Base-by-base conservation (phyloP, 2,797 vertebrate genomes). In the Pangasius larnaudii region DNA sequence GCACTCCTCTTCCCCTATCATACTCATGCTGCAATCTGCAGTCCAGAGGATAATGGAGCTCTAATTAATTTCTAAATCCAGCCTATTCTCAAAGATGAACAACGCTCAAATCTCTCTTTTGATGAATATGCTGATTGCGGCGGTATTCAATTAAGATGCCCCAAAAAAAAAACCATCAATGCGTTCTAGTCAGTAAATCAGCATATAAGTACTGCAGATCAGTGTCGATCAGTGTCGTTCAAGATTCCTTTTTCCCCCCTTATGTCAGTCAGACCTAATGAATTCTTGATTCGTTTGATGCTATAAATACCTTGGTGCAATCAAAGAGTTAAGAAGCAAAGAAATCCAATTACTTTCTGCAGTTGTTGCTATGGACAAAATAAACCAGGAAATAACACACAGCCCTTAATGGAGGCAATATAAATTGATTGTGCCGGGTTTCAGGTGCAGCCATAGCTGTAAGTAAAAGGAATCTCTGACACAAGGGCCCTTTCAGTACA, bases 11-110 rank as follows among this genome's bases (percentile, higher is more conserved):
- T 84, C 79, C 79, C 39, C 80, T 71, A 69, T 88, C 87, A 86
- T 61, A 63, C 65, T 86, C 86, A 86, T 82, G 87, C 71, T 58
- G 84, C 82, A 88, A 59, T 86, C 82, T 42, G 77, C 81, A 88
- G 90, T 90, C 86, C 78, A 86, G 75, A 88, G 89, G 91, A 91
- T 81, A 85, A 88, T 85, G 78, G 46, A 87, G 81, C 63, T 77
- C 87, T 92, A 90, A 93, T 92, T 90, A 89, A 91, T 91, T 91
- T 91, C 90, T 90, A 92, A 92, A 91, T 92, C 86, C 87, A 90
- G 89, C 90, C 89, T 90, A 90, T 92, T 93, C 91, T 91, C 89
- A 89, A 86, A 90, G 89, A 90, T 53, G 89, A 92, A 87, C 89
- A 89, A 89, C 87, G 84, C 91, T 89, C 77, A 86, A 87, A 89